Evolutionary conservation across 1,140 invertebrate genomes (phyloP).

Genomic region (Drosophila burlai): DNA sequence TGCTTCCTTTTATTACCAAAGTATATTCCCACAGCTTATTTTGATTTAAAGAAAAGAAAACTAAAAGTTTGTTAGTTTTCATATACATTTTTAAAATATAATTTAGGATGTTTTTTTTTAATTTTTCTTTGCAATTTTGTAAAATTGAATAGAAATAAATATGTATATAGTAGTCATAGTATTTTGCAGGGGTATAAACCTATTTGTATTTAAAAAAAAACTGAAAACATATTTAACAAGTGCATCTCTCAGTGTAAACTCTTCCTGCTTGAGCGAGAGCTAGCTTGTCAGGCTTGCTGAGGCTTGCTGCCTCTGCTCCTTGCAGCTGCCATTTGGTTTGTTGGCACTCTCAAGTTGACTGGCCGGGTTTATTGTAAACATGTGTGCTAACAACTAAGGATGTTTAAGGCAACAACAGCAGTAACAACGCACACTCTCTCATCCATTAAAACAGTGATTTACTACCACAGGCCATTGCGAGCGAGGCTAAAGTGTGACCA

Average conservation of each 20-base stretch:
- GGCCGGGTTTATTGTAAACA: slow-evolving; percentile 79
- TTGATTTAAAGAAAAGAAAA: too few species aligned
- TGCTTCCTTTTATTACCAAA: too few species aligned
- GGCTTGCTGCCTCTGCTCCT: slow-evolving; percentile 26
- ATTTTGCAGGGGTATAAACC: too few species aligned
- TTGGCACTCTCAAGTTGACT: slow-evolving; percentile 73
- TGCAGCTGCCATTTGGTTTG: slow-evolving; percentile 72
- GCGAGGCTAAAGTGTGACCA: slow-evolving; percentile 16
- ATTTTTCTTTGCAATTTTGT: too few species aligned
- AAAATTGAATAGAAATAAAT: too few species aligned
- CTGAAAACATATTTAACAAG: background rate
- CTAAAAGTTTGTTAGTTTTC: too few species aligned
- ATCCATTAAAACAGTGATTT: slow-evolving; percentile 64
- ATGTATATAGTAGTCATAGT: too few species aligned
- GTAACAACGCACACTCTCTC: slow-evolving; percentile 10
- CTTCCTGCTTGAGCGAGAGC: slow-evolving; percentile 1
- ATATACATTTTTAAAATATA: too few species aligned
- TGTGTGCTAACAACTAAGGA: slow-evolving; percentile 74
- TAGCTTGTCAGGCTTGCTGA: slow-evolving; percentile 18
- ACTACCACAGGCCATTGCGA: slow-evolving; percentile 19
- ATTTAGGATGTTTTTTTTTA: too few species aligned
- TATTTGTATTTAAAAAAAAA: too few species aligned
- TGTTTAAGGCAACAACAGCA: slow-evolving; percentile 47
- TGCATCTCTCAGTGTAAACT: background rate
- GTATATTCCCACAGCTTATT: too few species aligned